Base-by-base conservation (phyloP, 2,797 vertebrate species). In the Leptoclinus maculatus region DNA sequence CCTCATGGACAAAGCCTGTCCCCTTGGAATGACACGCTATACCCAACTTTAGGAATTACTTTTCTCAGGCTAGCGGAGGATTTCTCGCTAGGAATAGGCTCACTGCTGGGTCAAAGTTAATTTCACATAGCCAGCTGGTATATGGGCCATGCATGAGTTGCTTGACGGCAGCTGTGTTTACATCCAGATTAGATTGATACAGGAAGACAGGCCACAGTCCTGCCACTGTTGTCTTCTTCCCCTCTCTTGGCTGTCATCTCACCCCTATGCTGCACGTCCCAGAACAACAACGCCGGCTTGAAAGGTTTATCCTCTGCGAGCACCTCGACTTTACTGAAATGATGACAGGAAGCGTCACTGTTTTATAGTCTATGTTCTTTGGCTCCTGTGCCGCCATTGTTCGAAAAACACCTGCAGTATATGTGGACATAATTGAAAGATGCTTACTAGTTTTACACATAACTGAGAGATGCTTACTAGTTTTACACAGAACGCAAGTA, bases 101-200 rank as follows among this genome's bases (percentile, higher is more conserved):
- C 66, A 41, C 25, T 29, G 89, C 69, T 57, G 91, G 82, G 95
- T 83, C 93, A 94, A 67, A 93, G 93, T 92, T 92, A 91, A 90
- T 76, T 90, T 91, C 86, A 93, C 87, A 91, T 85, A 93, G 92
- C 92, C 80, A 58, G 88, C 87, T 92, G 94, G 86, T 92, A 88
- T 94, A 96, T 94, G 94, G 90, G 90, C 92, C 90, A 94, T 80
- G 87, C 92, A 89, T 91, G 93, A 96, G 87, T 95, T 96, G 93
- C 92, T 94, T 83, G 84, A 89, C 93, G 94, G 93, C 95, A 97
- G 95, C 95, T 97, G 96, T 96, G 94, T 96, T 97, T 97, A 96
- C 90, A 92, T 92, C 94, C 92, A 94, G 92, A 93, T 92, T 81
- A 86, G 87, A 89, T 58, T 92, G 88, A 91, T 66, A 90, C 89